A percentile compares a stretch with the other conserved stretches of the same genome.
phyloP scores from a whole-genome alignment of 2,888 invertebrate species.

The Lampropteryx suffumata region DNA sequence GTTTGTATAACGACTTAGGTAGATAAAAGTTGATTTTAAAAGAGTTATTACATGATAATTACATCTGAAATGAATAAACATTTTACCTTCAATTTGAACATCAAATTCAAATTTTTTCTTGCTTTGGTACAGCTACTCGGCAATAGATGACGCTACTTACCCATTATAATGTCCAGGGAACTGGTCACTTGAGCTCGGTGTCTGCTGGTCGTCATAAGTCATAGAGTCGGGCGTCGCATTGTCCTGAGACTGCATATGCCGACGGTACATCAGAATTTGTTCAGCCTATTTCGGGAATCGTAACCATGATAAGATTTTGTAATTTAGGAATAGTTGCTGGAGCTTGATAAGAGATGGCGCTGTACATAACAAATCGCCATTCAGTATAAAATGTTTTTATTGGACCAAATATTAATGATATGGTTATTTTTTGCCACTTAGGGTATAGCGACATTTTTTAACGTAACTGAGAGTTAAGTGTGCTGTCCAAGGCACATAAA shows the following conservation, averaged over 20 bases:
- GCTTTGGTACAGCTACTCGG: slow-evolving; percentile 15
- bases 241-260: slow-evolving; percentile 33
- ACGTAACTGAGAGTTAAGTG: no score
- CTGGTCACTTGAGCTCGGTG: slow-evolving; percentile 95
- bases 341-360: slow-evolving; percentile 2
- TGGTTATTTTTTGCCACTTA: no score
- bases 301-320: slow-evolving; percentile 25
- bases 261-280: slow-evolving; percentile 30
- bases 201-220: slow-evolving; percentile 89
- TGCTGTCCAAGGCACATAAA: no score
- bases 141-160: slow-evolving; percentile 78
- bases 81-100: no score
- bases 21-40: no score
- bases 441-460: no score
- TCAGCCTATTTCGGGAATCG: slow-evolving; percentile 30
- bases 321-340: slow-evolving; percentile 14
- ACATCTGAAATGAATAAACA: no score
- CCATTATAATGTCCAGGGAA: slow-evolving; percentile 91
- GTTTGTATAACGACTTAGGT: no score
- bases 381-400: no score
- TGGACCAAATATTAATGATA: no score
- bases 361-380: not conserved
- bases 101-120: no score
- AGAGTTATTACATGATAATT: no score
- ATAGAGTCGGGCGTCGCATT: slow-evolving; percentile 69